Base-by-base conservation (phyloP, 1,140 invertebrate genomes). In the Polyergus mexicanus region DNA sequence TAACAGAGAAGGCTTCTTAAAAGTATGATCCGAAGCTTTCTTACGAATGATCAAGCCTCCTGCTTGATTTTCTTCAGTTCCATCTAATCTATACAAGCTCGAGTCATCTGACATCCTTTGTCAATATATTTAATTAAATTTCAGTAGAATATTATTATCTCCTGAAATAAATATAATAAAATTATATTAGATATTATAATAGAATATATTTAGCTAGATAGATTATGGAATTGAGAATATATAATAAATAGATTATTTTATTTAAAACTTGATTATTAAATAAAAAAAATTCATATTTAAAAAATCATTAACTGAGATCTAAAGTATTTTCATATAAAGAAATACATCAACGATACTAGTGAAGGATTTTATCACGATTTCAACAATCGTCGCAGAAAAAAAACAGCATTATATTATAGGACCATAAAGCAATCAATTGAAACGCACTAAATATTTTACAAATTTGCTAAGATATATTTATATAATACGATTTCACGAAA, bases 1-100 rank as follows among this genome's bases (percentile, higher is more conserved):
- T 8, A 99, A 94, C 16, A 98, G 92, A 0, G 98, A 99, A 0
- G 98, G 97, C 89, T 97, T 97, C 95, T 98, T 98, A 92, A 98
- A 97, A 60, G 97, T 96, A 72, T 95, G 95, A 74, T 95, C 95
- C 0, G 95, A 95, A 25, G 96, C 95, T 90, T 97, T 97, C 92
- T 99, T 98, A 94, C 97, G 97, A 28, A 98, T 97, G 74, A 99
- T 96, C 60, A 99, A 95, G 51, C 98, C 98, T 22, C 98, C 98
- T 87, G 96, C 95, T 93, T 97, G 96, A 81, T 96, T 95, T 3
- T 95, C 95, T n/a, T 96, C 95, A n/a, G 96, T 96, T 10, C 98
- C 98, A 94, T 98, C 98, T 88, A 99, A 95, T 81, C 97, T 96
- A 95, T 98, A 97, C 74, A 99, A 91, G 68, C 97, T 96, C 5